Evolutionary conservation across 2,113 vertebrate genomes (phyloP).

Genomic region (Dryoscopus gambensis): DNA sequence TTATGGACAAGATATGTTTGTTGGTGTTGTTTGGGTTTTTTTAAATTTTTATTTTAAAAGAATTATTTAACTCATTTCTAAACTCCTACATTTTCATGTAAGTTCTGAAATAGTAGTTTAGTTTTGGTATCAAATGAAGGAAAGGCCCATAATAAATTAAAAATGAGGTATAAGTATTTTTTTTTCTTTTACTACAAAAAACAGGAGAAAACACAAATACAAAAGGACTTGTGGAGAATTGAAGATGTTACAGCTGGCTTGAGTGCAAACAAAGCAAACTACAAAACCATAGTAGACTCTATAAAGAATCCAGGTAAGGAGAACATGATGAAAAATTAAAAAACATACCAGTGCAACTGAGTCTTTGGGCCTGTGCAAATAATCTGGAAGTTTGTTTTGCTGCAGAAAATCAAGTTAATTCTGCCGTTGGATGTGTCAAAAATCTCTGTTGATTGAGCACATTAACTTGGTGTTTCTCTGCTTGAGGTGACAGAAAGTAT

Average conservation of each 20-base stretch:
- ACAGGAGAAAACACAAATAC: constrained; percentile 90
- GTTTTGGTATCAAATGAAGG: neutral
- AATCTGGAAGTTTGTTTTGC: neutral
- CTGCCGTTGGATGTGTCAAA: neutral
- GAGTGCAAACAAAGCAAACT: constrained; percentile 93
- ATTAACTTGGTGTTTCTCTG: neutral
- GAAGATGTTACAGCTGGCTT: constrained; percentile 95
- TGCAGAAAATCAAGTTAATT: neutral
- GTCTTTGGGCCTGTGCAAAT: neutral
- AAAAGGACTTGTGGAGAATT: constrained; percentile 95
- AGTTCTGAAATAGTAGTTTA: neutral
- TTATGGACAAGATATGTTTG: neutral
- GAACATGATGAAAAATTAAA: neutral
- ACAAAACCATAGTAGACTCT: constrained; percentile 90
- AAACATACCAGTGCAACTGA: neutral
- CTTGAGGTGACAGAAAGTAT: neutral
- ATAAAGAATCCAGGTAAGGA: constrained; percentile 91
- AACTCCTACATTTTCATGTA: neutral
- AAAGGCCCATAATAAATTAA: neutral
- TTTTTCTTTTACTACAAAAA: constrained; percentile 16
- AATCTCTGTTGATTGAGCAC: neutral
- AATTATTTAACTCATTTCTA: neutral
- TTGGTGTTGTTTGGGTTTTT: neutral
- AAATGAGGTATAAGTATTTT: neutral
- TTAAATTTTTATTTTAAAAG: neutral